phyloP scores from a whole-genome alignment of 2,113 vertebrate species.

The Leptocoma aspasia region DNA sequence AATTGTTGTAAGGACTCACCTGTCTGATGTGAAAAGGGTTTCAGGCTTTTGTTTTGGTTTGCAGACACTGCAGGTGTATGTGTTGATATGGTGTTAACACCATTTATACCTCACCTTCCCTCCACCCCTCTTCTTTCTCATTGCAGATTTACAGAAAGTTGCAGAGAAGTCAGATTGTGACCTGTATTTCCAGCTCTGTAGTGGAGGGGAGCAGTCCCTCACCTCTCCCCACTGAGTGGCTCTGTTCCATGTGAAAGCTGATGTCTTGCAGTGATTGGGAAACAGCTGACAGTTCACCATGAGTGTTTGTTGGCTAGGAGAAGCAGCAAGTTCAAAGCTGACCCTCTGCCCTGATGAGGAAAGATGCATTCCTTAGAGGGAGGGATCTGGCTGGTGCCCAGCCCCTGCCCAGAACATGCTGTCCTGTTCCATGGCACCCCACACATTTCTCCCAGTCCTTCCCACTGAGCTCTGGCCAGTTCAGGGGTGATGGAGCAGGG shows the following conservation, averaged over 20 bases:
- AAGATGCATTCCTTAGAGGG: background rate
- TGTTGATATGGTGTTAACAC: fast-evolving
- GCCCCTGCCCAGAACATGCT: background rate
- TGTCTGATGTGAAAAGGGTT: background rate
- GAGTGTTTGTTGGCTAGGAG: background rate
- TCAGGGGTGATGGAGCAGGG: background rate
- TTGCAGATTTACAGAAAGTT: background rate
- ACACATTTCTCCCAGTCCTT: background rate
- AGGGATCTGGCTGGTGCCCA: background rate
- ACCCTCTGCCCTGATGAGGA: background rate
- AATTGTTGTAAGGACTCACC: fast-evolving
- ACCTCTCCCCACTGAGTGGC: background rate
- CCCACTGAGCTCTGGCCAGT: background rate
- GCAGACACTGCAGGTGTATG: background rate
- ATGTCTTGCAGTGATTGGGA: background rate
- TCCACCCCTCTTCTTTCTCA: background rate
- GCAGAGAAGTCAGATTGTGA: background rate
- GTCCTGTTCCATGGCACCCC: fast-evolving
- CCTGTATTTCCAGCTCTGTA: fast-evolving
- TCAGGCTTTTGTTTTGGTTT: background rate
- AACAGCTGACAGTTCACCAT: background rate
- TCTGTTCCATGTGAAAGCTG: background rate
- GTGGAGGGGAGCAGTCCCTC: background rate
- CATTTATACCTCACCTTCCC: background rate
- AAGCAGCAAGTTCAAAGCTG: background rate